A percentile compares a stretch with the other conserved stretches of the same genome.
phyloP scores from a whole-genome alignment of 2,888 invertebrate species.

The Pollenia amentaria region DNA sequence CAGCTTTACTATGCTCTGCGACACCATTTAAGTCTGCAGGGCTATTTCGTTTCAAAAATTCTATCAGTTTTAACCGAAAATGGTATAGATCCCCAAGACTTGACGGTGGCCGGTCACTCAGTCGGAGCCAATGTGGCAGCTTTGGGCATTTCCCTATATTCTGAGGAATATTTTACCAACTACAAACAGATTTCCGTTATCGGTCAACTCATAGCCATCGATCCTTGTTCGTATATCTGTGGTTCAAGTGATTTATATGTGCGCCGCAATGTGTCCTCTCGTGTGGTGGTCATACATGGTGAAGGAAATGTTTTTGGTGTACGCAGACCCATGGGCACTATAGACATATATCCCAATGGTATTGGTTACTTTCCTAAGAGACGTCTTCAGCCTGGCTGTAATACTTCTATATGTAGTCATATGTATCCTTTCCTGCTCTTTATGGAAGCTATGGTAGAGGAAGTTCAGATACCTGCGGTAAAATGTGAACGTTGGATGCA shows the following conservation, averaged over 20 bases:
- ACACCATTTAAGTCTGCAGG: slow-evolving; percentile 80
- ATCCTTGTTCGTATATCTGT: slow-evolving; percentile 81
- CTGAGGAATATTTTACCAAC: slow-evolving; percentile 30
- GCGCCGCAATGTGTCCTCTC: slow-evolving; percentile 75
- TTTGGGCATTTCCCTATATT: slow-evolving; percentile 78
- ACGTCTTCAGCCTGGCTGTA: slow-evolving; percentile 81
- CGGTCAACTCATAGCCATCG: slow-evolving; percentile 81
- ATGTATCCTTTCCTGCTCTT: slow-evolving; percentile 82
- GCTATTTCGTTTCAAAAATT: slow-evolving; percentile 79
- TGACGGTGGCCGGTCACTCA: slow-evolving; percentile 81
- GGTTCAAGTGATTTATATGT: slow-evolving; percentile 79
- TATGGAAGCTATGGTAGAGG: slow-evolving; percentile 81
- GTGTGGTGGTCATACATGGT: slow-evolving; percentile 81
- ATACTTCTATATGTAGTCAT: slow-evolving; percentile 80
- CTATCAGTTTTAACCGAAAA: slow-evolving; percentile 76
- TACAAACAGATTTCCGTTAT: slow-evolving; percentile 58
- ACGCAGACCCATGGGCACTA: slow-evolving; percentile 78
- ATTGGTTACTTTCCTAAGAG: slow-evolving; percentile 79
- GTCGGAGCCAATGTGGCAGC: slow-evolving; percentile 83
- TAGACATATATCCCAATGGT: slow-evolving; percentile 83
- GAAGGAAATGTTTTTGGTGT: slow-evolving; percentile 81
- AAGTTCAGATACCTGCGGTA: slow-evolving; percentile 80
- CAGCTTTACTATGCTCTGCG: slow-evolving; percentile 81
- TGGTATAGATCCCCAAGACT: slow-evolving; percentile 76
- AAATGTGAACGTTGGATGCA: slow-evolving; percentile 81